Evolutionary conservation across 2,113 vertebrate species (phyloP).

Genomic region (Ciconia boyciana): DNA sequence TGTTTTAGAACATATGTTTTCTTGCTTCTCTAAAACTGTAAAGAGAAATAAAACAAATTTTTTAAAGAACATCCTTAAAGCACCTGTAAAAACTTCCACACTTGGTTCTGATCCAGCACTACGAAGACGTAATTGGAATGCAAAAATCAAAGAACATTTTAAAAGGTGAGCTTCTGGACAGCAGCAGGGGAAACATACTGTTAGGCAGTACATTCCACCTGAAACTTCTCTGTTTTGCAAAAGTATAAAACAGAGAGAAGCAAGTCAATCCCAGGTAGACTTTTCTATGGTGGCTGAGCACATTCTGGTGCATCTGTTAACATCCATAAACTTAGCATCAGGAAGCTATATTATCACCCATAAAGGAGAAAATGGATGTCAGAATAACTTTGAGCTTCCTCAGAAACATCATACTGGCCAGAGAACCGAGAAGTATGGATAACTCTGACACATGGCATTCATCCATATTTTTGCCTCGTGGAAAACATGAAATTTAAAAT

Average conservation of each 20-base stretch:
- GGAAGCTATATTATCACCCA: not conserved
- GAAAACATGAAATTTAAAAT: not conserved
- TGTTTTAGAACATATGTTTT: not conserved
- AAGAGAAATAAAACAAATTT: not conserved
- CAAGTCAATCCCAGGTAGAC: not conserved
- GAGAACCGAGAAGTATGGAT: not conserved
- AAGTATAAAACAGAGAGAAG: not conserved
- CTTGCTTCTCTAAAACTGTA: not conserved
- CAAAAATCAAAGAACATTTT: not conserved
- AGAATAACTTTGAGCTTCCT: not conserved
- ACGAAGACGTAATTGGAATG: not conserved
- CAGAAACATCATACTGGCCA: not conserved
- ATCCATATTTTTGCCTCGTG: not conserved
- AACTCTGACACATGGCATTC: not conserved
- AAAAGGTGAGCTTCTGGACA: not conserved
- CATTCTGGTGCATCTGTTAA: not conserved
- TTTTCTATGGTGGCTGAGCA: not conserved
- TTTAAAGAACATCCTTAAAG: not conserved
- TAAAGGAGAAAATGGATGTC: not conserved
- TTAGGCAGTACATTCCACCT: not conserved
- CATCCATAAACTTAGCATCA: not conserved
- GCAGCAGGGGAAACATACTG: not conserved
- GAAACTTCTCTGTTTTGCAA: not conserved
- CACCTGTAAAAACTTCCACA: not conserved
- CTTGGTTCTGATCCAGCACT: not conserved